Base-by-base conservation (phyloP, 2,888 invertebrate genomes). In the Oxycera nigricornis region DNA sequence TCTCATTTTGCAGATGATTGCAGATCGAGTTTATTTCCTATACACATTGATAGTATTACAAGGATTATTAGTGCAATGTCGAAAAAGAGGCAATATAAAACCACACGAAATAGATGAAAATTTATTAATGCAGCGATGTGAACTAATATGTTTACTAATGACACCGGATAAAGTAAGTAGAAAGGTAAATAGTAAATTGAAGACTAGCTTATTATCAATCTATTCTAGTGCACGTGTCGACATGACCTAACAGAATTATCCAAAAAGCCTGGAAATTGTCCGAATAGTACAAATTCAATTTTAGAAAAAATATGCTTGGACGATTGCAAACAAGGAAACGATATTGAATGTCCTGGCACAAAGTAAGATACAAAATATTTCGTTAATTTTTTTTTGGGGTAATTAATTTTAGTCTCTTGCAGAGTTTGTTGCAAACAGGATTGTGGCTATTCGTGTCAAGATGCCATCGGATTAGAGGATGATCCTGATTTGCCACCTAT, bases 371-470 rank as follows among this genome's bases (percentile, higher is more conserved):
- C 14, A 22, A 14, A 55, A 55, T 55, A n/a, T 24, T 55, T 55
- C 26, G 17, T n/a, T n/a, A n/a, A n/a, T n/a, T n/a, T n/a, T n/a
- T n/a, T n/a, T n/a, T n/a, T n/a, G n/a, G n/a, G 11, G 17, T 26
- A 1, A 30, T 17, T 59, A 59, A 28, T 3, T 26, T 20, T 62
- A 28, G 17, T 7, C 24, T 35, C 14, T 30, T 17, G n/a, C 41
- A 65, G 65, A 35, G 24, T 65, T 65, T 93, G 93, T 82, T 93
- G 93, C 79, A 87, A 86, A 41, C 89, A 90, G 76, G 85, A 87
- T 26, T 93, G 93, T 79, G 92, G 92, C 0, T 86, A 90, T 22
- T 89, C 90, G 24, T 93, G 93, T 82, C 90, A 90, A 80, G 87
- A 89, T 31, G 89, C 92, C 0, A 79, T 87, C 4, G 89, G 90